phyloP scores from a whole-genome alignment of 2,113 vertebrate species.

The Myxocyprinus asiaticus region DNA sequence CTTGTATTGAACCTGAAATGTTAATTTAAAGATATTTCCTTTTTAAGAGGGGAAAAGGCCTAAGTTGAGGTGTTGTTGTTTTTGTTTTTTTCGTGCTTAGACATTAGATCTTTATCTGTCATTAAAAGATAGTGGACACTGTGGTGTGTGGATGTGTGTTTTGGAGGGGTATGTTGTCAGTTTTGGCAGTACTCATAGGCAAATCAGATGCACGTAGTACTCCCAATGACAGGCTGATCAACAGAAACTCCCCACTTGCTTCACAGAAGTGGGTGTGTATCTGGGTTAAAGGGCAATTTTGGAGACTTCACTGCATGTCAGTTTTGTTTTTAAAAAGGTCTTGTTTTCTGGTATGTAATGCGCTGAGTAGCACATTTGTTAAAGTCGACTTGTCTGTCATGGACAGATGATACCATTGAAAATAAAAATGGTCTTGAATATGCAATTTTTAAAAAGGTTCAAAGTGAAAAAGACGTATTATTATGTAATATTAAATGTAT shows the following conservation, averaged over 20 bases:
- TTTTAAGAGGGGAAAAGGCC: no score
- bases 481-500: no score
- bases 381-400: neutral
- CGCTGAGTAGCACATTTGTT: neutral
- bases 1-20: no score
- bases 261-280: slow-evolving; percentile 54
- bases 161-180: neutral
- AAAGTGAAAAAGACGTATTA: no score
- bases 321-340: slow-evolving; percentile 19
- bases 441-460: no score
- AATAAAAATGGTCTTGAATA: no score
- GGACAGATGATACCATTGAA: no score
- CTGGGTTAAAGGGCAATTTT: slow-evolving; percentile 67
- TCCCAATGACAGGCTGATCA: slow-evolving; percentile 38
- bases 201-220: slow-evolving; percentile 12
- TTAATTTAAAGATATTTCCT: no score
- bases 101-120: neutral
- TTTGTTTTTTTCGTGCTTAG: no score
- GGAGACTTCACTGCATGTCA: neutral
- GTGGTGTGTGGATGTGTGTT: no score
- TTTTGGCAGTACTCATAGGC: neutral
- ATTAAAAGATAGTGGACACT: neutral
- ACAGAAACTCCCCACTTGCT: slow-evolving; percentile 43
- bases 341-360: slow-evolving; percentile 7
- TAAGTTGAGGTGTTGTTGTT: no score